Evolutionary conservation across 2,888 invertebrate species (phyloP).

Genomic region (Selenia dentaria): DNA sequence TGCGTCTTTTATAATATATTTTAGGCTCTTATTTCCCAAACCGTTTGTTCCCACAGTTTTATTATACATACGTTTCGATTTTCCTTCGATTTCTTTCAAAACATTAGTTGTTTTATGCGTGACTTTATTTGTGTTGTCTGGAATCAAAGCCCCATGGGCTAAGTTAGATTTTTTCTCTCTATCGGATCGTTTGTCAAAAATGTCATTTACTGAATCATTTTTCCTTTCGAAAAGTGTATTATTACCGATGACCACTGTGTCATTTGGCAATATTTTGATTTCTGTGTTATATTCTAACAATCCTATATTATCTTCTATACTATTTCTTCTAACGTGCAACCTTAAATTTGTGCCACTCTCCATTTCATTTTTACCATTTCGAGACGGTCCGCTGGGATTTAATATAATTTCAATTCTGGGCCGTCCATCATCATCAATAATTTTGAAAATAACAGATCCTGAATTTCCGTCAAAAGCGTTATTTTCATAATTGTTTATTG

Average conservation of each 20-base stretch:
- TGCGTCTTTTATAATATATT: background rate
- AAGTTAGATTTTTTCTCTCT: too few species aligned
- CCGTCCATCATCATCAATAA: slow-evolving; percentile 43
- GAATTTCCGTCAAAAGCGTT: slow-evolving; percentile 18
- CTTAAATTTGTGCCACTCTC: slow-evolving; percentile 4
- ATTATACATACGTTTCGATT: background rate
- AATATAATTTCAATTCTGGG: slow-evolving; percentile 56
- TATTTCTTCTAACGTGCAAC: slow-evolving; percentile 6
- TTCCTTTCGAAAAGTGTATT: background rate
- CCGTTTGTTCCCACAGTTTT: background rate
- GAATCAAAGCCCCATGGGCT: too few species aligned
- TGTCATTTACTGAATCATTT: background rate
- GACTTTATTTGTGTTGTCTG: too few species aligned
- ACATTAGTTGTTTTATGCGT: background rate
- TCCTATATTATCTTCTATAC: slow-evolving; percentile 1
- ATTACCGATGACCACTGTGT: slow-evolving; percentile 34
- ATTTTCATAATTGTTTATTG: slow-evolving; percentile 32
- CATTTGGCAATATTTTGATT: slow-evolving; percentile 43
- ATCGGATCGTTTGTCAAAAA: background rate
- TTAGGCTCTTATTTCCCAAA: background rate
- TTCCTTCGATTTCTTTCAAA: background rate
- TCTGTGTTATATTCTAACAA: slow-evolving; percentile 31
- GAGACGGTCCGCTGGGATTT: slow-evolving; percentile 27
- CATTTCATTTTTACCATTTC: slow-evolving; percentile 12
- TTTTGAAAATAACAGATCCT: slow-evolving; percentile 45